Percentiles rank a stretch among this genome's conserved stretches.
These are phyloP conservation scores for Mycetomoellerius zeteki DNA, from an alignment of 1,140 invertebrate genomes.

Conservation along the genomic window DNA sequence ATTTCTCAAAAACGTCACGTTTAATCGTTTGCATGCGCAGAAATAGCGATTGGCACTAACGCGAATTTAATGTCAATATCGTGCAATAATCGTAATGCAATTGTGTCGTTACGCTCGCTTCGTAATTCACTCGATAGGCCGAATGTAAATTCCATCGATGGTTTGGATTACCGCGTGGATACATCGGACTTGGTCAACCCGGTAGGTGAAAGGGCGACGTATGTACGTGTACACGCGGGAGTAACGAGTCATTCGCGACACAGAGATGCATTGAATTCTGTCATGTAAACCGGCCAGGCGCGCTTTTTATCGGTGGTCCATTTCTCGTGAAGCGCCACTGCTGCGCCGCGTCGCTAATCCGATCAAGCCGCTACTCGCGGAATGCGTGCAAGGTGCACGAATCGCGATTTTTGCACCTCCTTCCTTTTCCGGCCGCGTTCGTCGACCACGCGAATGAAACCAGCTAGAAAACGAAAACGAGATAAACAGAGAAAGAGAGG, in stretches of 20 bases:
- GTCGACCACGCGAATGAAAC: slow-evolving; percentile 20
- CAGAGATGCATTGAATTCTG: slow-evolving; percentile 40
- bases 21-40: slow-evolving; percentile 8
- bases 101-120: slow-evolving; percentile 58
- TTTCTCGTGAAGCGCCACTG: slow-evolving; percentile 23
- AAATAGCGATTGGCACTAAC: slow-evolving; percentile 32
- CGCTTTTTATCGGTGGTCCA: slow-evolving; percentile 25
- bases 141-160: slow-evolving; percentile 63
- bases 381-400: slow-evolving; percentile 13
- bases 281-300: slow-evolving; percentile 38
- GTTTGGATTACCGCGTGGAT: slow-evolving; percentile 61
- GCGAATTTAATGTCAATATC: slow-evolving; percentile 59
- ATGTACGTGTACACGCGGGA: not conserved
- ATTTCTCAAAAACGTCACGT: not conserved
- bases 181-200: slow-evolving; percentile 61
- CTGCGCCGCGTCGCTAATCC: not conserved
- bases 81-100: slow-evolving; percentile 58
- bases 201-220: slow-evolving; percentile 64
- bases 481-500: not conserved
- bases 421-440: not conserved
- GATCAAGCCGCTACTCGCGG: not conserved
- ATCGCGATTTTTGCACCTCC: slow-evolving; percentile 46
- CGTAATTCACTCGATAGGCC: slow-evolving; percentile 61
- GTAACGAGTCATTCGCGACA: slow-evolving; percentile 49
- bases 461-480: slow-evolving; percentile 18